phyloP scores from a whole-genome alignment of 2,797 vertebrate genomes.

The Prionace glauca region DNA sequence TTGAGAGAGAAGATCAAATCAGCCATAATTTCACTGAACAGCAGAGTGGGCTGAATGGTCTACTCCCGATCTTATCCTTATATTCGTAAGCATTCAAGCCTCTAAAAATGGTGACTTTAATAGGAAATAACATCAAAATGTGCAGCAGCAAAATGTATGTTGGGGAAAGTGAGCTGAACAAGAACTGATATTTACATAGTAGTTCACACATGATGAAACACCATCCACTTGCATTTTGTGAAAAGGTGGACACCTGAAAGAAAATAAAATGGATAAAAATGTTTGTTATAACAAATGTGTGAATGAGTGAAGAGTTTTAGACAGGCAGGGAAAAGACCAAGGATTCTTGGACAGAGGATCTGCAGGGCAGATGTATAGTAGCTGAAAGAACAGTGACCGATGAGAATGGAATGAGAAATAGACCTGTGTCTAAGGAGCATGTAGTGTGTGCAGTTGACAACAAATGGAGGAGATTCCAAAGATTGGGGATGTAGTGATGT shows the following conservation, averaged over 20 bases:
- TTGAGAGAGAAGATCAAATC: too few relatives aligned
- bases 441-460: neutral
- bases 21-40: too few relatives aligned
- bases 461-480: neutral
- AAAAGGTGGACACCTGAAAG: neutral
- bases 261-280: neutral
- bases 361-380: neutral
- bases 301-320: too few relatives aligned
- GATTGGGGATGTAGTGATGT: neutral
- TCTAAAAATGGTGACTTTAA: neutral
- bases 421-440: neutral
- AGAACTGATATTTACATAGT: neutral
- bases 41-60: too few relatives aligned
- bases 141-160: neutral
- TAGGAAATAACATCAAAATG: neutral
- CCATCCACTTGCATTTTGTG: neutral
- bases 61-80: too few relatives aligned
- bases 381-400: neutral
- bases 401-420: neutral
- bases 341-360: neutral
- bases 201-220: neutral
- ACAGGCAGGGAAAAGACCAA: neutral
- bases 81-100: neutral
- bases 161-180: neutral
- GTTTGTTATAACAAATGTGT: neutral